Base-by-base conservation (phyloP, 1,140 invertebrate genomes). In the Idris sp. region DNA sequence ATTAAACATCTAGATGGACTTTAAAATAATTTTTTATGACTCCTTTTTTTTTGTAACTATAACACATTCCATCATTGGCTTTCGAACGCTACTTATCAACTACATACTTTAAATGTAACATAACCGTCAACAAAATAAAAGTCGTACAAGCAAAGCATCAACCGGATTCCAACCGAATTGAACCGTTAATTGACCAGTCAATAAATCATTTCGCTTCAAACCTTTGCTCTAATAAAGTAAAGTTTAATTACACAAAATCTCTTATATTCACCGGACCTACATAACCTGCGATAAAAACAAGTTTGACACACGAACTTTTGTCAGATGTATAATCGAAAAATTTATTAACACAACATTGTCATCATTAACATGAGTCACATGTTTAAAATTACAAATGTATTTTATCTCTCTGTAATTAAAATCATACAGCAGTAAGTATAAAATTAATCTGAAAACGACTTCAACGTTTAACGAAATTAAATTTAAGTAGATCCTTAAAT, bases 141-240 rank as follows among this genome's bases (percentile, higher is more conserved):
- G 31, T 59, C 38, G 36, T 25, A 51, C 30, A 31, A n/a, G 38
- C 35, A 49, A 59, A 65, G 36, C 59, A 65, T 58, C 53, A 59
- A 73, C 59, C 43, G 69, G 59, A 73, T 65, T 73, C 53, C 69
- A 33, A 65, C 40, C 59, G 53, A 65, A 51, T 46, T 59, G 44
- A 59, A 73, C 69, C 69, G 69, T 73, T 73, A 73, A 73, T 73
- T 73, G 59, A 65, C 69, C 59, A 59, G 69, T 65, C 53, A 73
- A 73, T 73, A 65, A 65, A 73, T 73, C 69, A 73, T 73, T 59
- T 64, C 46, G 28, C 13, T 31, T 51, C 53, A 46, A 46, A 71
- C 15, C 36, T 13, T 13, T 46, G 69, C 25, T 64, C 35, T 64
- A 64, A 64, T 73, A 58, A 73, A 51, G 22, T 56, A 43, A 58